Conservation (phyloP, 2,888 invertebrate genomes). For the Drosophila paranaensis region DNA sequence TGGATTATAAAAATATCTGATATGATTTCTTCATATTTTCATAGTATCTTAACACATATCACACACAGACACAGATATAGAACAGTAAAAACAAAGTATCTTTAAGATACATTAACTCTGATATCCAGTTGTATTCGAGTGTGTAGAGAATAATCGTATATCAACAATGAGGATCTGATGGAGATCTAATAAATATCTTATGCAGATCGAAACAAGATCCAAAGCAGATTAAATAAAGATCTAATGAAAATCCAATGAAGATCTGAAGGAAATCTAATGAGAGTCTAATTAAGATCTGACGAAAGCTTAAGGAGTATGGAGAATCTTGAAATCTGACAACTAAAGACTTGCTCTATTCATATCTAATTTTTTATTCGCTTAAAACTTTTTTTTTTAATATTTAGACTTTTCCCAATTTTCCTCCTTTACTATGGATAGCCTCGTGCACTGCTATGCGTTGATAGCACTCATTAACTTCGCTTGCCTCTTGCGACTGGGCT, state of each 20-base stretch:
- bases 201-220: not conserved
- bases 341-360: not conserved
- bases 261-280: not conserved
- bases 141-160: not conserved
- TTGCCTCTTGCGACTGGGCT: constrained; percentile 18
- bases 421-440: not conserved
- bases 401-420: not conserved
- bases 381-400: not conserved
- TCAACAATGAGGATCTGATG: not conserved
- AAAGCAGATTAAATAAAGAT: not conserved
- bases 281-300: not conserved
- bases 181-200: not conserved
- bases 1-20: no score
- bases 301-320: not conserved
- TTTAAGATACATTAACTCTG: no score
- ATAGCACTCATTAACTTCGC: constrained; percentile 13
- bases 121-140: no score
- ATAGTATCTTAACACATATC: no score
- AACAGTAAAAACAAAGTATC: no score
- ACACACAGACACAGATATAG: no score
- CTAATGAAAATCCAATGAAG: not conserved
- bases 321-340: not conserved
- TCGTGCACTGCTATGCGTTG: not conserved
- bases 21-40: no score
- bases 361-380: not conserved